phyloP scores from a whole-genome alignment of 2,113 vertebrate species.

The Brachyhypopomus occidentalis region DNA sequence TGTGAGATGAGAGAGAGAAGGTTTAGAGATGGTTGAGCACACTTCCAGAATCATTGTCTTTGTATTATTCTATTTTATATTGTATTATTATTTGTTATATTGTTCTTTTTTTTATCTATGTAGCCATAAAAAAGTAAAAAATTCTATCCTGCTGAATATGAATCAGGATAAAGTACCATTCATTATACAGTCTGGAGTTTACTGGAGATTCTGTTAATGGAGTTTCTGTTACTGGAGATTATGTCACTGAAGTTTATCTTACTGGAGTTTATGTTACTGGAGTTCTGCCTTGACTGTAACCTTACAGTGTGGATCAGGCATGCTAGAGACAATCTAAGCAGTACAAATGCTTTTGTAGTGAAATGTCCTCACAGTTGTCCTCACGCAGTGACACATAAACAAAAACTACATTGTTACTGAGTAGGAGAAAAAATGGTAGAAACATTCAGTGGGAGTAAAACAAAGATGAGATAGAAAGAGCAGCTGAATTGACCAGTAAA shows the following conservation, averaged over 20 bases:
- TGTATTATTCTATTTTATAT: too few relatives aligned
- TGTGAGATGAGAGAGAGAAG: too few relatives aligned
- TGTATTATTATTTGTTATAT: too few relatives aligned
- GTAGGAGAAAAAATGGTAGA: background rate
- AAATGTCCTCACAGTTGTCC: background rate
- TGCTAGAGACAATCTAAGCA: background rate
- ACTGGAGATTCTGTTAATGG: too few relatives aligned
- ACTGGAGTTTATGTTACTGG: background rate
- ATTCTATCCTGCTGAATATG: background rate
- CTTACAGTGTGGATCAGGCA: background rate
- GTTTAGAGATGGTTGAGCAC: too few relatives aligned
- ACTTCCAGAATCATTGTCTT: too few relatives aligned
- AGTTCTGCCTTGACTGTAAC: constrained; percentile 6
- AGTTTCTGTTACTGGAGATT: too few relatives aligned
- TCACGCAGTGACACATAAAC: constrained; percentile 16
- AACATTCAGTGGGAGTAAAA: background rate
- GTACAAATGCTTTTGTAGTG: background rate
- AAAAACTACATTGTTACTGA: background rate
- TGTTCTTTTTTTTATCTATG: too few relatives aligned
- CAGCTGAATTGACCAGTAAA: too few relatives aligned
- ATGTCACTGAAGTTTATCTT: too few relatives aligned
- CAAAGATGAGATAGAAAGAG: background rate
- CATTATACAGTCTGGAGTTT: background rate
- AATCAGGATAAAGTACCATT: background rate
- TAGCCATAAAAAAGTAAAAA: too few relatives aligned